Conservation (phyloP, 2,113 vertebrate species). For the Mystacornis crossleyi region DNA sequence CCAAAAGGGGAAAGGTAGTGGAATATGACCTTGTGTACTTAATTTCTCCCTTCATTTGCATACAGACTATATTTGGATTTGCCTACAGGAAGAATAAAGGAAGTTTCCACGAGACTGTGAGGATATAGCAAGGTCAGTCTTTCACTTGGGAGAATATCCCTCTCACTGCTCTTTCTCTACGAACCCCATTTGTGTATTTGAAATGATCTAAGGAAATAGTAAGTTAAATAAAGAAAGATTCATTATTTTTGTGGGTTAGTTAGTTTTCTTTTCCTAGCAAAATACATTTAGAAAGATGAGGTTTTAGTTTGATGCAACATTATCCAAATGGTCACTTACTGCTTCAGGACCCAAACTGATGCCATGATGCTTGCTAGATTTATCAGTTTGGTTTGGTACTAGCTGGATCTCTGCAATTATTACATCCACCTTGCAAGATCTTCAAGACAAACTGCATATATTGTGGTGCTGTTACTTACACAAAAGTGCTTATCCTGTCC, state of each 20-base stretch:
- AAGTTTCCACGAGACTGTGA: neutral
- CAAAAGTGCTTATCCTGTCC: neutral
- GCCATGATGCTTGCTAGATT: neutral
- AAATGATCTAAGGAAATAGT: neutral
- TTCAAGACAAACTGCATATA: neutral
- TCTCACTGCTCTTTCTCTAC: neutral
- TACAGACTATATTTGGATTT: neutral
- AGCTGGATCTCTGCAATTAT: neutral
- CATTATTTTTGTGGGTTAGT: neutral
- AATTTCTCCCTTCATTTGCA: neutral
- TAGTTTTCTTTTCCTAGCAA: neutral
- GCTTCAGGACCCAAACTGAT: neutral
- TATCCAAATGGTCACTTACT: neutral
- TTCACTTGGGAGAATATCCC: neutral
- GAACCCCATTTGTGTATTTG: neutral
- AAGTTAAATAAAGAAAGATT: neutral
- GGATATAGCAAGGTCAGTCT: neutral
- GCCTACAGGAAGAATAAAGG: neutral
- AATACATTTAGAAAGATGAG: neutral
- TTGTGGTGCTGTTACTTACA: neutral
- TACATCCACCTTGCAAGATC: neutral
- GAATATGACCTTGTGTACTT: neutral
- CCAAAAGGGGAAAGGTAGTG: neutral
- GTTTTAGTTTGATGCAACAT: neutral
- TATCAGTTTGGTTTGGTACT: neutral